phyloP scores from a whole-genome alignment of 1,140 invertebrate genomes.

The Belonocnema kinseyi region DNA sequence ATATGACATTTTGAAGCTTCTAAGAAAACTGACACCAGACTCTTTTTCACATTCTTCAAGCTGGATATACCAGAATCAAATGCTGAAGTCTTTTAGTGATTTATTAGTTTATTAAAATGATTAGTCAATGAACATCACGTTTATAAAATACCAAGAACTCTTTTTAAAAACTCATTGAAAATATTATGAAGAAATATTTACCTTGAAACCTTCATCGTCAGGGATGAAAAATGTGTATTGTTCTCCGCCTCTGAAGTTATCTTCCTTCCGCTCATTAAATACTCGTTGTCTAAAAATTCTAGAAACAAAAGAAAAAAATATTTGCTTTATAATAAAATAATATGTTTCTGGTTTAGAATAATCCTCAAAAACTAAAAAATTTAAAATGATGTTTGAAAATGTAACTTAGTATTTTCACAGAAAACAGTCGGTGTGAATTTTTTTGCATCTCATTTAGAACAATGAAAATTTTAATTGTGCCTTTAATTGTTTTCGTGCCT shows the following conservation, averaged over 20 bases:
- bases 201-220: slow-evolving; percentile 91
- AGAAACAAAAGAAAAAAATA: slow-evolving; percentile 51
- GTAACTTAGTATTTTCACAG: background rate
- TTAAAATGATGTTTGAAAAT: background rate
- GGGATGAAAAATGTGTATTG: slow-evolving; percentile 92
- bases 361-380: background rate
- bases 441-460: too few relatives aligned
- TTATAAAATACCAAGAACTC: too few relatives aligned
- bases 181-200: slow-evolving; percentile 62
- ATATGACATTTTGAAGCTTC: background rate
- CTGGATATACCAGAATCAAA: background rate
- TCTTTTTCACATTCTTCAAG: background rate
- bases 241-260: slow-evolving; percentile 85
- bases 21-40: background rate
- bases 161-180: background rate
- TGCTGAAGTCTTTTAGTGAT: background rate
- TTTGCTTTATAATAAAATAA: background rate
- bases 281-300: slow-evolving; percentile 87
- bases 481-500: too few relatives aligned
- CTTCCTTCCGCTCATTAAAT: slow-evolving; percentile 81
- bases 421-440: background rate
- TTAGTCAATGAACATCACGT: too few relatives aligned
- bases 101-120: too few relatives aligned
- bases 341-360: background rate
- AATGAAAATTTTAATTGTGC: too few relatives aligned